Conservation (phyloP, 2,888 invertebrate genomes). For the Acleris cristana region DNA sequence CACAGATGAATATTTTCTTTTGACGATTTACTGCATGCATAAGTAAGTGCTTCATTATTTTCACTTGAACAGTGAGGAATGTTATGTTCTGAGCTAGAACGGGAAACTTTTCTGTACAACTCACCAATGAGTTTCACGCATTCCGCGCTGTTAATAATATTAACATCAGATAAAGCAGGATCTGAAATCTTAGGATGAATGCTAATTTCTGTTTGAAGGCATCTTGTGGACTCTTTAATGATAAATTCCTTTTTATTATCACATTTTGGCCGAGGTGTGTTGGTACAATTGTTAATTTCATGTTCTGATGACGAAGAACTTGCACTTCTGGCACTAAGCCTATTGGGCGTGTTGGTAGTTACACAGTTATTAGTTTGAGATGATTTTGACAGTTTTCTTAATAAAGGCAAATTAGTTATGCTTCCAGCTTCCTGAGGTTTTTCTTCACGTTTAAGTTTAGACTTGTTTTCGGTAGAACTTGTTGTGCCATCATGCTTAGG, state of each 20-base stretch:
- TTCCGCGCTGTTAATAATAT: slow-evolving; percentile 57
- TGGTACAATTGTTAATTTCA: slow-evolving; percentile 20
- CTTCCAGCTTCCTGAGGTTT: slow-evolving; percentile 29
- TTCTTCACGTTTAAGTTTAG: slow-evolving; percentile 16
- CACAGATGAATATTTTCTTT: slow-evolving; percentile 27
- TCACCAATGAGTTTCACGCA: slow-evolving; percentile 60
- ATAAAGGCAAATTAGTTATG: slow-evolving; percentile 36
- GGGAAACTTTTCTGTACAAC: slow-evolving; percentile 50
- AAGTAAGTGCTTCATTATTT: slow-evolving; percentile 25
- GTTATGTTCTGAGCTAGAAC: slow-evolving; percentile 38
- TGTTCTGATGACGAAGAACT: slow-evolving; percentile 40
- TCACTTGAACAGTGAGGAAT: slow-evolving; percentile 18
- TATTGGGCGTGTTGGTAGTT: slow-evolving; percentile 50
- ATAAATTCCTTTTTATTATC: slow-evolving; percentile 39
- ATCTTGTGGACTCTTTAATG: slow-evolving; percentile 63
- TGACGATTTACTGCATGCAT: slow-evolving; percentile 22
- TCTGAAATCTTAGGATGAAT: slow-evolving; percentile 73
- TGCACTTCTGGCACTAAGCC: slow-evolving; percentile 45
- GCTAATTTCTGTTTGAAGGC: slow-evolving; percentile 74
- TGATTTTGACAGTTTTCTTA: slow-evolving; percentile 55
- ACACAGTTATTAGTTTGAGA: slow-evolving; percentile 66
- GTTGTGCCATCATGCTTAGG: slow-evolving; percentile 5
- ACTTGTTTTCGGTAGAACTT: neutral
- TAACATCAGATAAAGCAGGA: slow-evolving; percentile 68
- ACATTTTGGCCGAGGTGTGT: neutral